These are phyloP conservation scores for Pangasius djambal DNA, from an alignment of 2,797 vertebrate genomes.

Conservation along the genomic window DNA sequence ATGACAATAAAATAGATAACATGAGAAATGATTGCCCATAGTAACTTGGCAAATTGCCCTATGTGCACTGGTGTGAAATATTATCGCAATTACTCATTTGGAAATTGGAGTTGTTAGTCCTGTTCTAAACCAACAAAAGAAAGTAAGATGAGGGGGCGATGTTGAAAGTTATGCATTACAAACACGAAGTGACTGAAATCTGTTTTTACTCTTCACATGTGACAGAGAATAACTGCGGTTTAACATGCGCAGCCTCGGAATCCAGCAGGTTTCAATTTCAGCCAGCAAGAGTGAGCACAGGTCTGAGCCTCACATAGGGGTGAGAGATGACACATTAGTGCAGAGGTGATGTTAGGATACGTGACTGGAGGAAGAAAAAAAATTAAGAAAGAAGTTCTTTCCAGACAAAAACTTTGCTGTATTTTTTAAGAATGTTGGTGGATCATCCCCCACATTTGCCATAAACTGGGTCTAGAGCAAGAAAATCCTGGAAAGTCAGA, in stretches of 20 bases:
- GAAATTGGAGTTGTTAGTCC: not conserved
- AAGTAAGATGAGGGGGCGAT: not conserved
- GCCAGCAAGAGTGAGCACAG: not conserved
- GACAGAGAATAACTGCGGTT: conserved; percentile 6
- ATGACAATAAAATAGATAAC: not conserved
- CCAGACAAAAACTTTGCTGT: not conserved
- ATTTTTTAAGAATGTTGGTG: not conserved
- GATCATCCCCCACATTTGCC: not conserved
- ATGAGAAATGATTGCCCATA: not conserved
- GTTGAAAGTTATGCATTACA: not conserved
- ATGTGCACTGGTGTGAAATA: conserved; percentile 21
- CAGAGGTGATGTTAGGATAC: conserved; percentile 44
- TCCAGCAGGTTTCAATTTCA: conserved; percentile 26
- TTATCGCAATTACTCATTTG: not conserved
- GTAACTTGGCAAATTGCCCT: conserved; percentile 5
- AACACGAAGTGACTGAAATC: conserved; percentile 11
- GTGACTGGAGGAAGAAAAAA: not conserved
- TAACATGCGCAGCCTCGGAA: not conserved
- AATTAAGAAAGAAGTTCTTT: not conserved
- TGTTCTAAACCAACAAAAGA: conserved; percentile 18
- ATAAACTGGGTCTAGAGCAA: not conserved
- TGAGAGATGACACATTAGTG: conserved; percentile 47
- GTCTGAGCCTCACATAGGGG: conserved; percentile 34
- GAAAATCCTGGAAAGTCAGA: not conserved
- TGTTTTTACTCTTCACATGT: conserved; percentile 25